Base-by-base conservation (phyloP, 2,797 vertebrate genomes). In the Enteromius argenteus region DNA sequence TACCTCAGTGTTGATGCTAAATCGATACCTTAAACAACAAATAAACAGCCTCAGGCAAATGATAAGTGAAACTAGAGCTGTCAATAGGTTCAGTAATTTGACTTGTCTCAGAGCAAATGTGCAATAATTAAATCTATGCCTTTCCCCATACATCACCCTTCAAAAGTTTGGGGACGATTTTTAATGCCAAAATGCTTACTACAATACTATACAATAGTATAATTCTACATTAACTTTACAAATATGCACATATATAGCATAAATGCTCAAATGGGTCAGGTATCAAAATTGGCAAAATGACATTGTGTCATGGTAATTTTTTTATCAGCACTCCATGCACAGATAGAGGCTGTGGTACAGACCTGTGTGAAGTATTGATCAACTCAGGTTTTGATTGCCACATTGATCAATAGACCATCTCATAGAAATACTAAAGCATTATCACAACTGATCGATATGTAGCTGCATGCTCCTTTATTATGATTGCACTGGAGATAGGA, bases 401-500 rank as follows among this genome's bases (percentile, higher is more conserved):
- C 5, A 39, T 68, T 15, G 62, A 15, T 83, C 62, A 67, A 68
- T 83, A 7, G 39, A 72, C 39, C 21, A 4, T 83, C 81, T 83
- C n/a, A 58, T 32, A 44, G 46, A 83, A 51, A 56, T 53, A 58
- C 60, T 44, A n/a, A 76, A 56, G 73, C 19, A 77, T 75, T 67
- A 67, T 39, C 62, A 67, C 11, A 56, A 49, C 49, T 58, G 64
- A 68, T 83, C 73, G 14, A 83, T 76, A 17, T 56, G 62, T 56
- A 53, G 35, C 46, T 76, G 6, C 23, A 10, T 21, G 44, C n/a
- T 64, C 60, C 7, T 56, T 74, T 66, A 27, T 56, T 49, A 53
- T 66, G 11, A 75, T 83, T 42, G 15, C 10, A 15, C 35, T 67
- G n/a, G n/a, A 49, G 32, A 76, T 42, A 6, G 62, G 23, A 56